Conservation (phyloP, 2,797 vertebrate genomes). For the Chiloscyllium punctatum region DNA sequence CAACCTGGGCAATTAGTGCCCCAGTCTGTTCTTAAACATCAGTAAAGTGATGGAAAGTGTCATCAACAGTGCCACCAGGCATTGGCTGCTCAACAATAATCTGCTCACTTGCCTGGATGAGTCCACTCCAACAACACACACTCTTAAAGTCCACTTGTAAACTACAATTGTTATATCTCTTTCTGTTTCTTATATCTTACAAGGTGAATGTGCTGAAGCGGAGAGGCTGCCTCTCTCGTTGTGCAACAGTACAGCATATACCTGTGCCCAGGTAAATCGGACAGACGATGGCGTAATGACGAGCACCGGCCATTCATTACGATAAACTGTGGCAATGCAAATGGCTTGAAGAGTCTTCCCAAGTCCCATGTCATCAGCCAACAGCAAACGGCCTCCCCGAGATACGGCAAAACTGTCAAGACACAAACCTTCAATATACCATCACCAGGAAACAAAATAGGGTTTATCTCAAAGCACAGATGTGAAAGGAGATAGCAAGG, state of each 20-base stretch:
- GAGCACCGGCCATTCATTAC: conserved; percentile 86
- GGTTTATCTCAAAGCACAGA: not conserved
- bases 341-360: conserved; percentile 97
- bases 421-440: not conserved
- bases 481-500: no score
- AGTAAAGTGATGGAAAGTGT: no score
- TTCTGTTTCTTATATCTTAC: not conserved
- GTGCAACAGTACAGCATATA: conserved; percentile 46
- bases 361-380: conserved; percentile 97
- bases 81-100: no score
- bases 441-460: not conserved
- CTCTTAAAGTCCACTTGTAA: not conserved
- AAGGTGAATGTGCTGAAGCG: not conserved
- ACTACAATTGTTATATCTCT: not conserved
- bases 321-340: conserved; percentile 89
- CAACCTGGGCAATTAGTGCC: no score
- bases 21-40: no score
- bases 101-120: no score
- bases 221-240: not conserved
- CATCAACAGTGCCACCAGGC: no score
- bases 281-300: conserved; percentile 89
- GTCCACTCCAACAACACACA: not conserved
- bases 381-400: conserved; percentile 80
- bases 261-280: conserved; percentile 95
- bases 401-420: conserved; percentile 76